Evolutionary conservation across 2,888 invertebrate genomes (phyloP), one percentile per base, ranked within the genome.

Genomic region (Notodonta ziczac): DNA sequence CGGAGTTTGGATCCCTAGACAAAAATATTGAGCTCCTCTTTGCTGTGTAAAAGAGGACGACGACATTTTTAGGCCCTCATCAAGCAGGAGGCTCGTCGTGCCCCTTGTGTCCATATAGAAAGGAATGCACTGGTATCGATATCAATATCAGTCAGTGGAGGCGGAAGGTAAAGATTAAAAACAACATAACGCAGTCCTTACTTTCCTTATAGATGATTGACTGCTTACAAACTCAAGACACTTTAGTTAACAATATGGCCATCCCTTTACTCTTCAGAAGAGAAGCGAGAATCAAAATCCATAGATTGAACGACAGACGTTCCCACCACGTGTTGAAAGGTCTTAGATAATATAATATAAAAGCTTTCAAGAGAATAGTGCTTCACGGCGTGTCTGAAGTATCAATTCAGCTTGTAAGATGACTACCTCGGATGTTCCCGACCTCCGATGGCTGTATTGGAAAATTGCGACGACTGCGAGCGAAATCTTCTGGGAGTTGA

Each of bases 321-420:
- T 90, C 78, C 76, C 79, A 85, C 89, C 90, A 90, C 90, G 89
- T 90, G 88, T 90, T 82, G 84, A 85, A 89, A 91, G 90, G 88
- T 90, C 88, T 89, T 87, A 87, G 90, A 91, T 93, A 93, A 93
- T 93, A 91, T 91, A 91, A 93, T 92, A 92, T 90, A 91, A 91
- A 92, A 93, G 90, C 93, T 93, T 92, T 93, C 91, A 92, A 91
- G 87, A 91, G 90, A 91, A 91, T 89, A 88, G 88, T 88, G 87
- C 86, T 88, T 84, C 84, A 85, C 85, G 77, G 85, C 84, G 85
- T 85, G 91, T 91, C 91, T 93, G 89, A 91, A 93, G 91, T 91
- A 92, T 91, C 91, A 92, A 91, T 92, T 91, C 90, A 88, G 85
- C 88, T 90, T 91, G 91, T 91, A 89, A 91, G 85, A 86, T 83